Conservation (phyloP, 1,140 invertebrate species). For the Dendroctonus valens region DNA sequence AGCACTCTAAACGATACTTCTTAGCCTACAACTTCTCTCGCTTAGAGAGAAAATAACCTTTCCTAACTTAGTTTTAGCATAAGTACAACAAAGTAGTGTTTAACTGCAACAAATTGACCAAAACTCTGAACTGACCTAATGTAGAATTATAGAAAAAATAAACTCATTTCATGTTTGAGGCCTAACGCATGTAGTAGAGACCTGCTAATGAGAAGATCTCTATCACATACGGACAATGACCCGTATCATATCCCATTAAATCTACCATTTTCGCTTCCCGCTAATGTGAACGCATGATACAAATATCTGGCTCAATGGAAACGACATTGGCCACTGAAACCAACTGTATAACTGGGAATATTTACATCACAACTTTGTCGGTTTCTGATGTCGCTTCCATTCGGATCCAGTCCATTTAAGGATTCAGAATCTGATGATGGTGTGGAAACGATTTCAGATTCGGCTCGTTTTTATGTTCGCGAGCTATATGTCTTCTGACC, state of each 20-base stretch:
- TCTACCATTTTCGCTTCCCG: too few species aligned
- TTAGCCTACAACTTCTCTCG: slow-evolving; percentile 10
- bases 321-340: neutral
- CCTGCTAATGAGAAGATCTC: too few species aligned
- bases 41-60: slow-evolving; percentile 11
- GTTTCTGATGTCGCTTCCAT: slow-evolving; percentile 7
- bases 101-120: slow-evolving; percentile 32
- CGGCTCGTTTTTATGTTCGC: slow-evolving; percentile 78
- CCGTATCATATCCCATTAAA: too few species aligned
- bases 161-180: too few species aligned
- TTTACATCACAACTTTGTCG: slow-evolving; percentile 23
- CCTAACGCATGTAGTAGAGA: too few species aligned
- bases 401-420: slow-evolving; percentile 1
- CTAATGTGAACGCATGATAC: too few species aligned
- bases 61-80: slow-evolving; percentile 22
- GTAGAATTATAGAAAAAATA: too few species aligned
- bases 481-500: slow-evolving; percentile 80
- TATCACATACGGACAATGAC: too few species aligned
- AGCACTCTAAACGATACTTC: neutral
- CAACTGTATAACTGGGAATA: slow-evolving; percentile 20
- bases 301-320: neutral
- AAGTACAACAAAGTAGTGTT: slow-evolving; percentile 30
- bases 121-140: neutral
- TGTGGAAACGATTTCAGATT: slow-evolving; percentile 64
- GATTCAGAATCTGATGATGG: slow-evolving; percentile 46